Base-by-base conservation (phyloP, 2,797 vertebrate genomes). In the Salmo trutta region DNA sequence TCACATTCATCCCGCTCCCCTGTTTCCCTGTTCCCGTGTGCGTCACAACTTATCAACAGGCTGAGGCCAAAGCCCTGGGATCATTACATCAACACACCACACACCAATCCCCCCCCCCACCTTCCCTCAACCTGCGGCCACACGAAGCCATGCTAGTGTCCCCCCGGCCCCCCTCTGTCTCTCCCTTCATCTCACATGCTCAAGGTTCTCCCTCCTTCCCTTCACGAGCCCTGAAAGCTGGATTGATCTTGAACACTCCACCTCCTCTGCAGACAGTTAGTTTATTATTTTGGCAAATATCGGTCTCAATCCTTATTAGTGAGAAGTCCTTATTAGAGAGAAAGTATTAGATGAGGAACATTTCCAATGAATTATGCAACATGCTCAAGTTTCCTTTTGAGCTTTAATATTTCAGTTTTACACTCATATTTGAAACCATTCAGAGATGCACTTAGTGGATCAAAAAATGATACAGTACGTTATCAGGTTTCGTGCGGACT, bases 41-140 rank as follows among this genome's bases (percentile, higher is more conserved):
- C 88, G 88, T 89, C 87, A 85, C 91, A 93, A 93, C 93, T 94
- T 94, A 95, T 94, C 94, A 94, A 94, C 92, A 93, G 90, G 92
- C 93, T 87, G 89, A 84, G 90, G 90, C 91, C 88, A 88, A 86
- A 90, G 87, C 88, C 85, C 88, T 80, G 79, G 81, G 91, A 93
- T 92, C 91, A 88, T 90, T 91, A 92, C 88, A 89, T 91, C 89
- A 91, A 82, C 87, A 85, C 75, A 69, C 51, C 53, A 54, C 53
- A 19, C 27, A 27, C n/a, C 71, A 15, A 29, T 14, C 56, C 21
- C 31, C 31, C 31, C 31, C 31, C 31, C 87, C 85, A 88, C 87
- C 73, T 88, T 41, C 36, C 51, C 62, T 27, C 64, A 24, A 52
- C 24, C 33, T 52, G 62, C 53, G 3, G 15, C 74, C 62, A 64